These are phyloP conservation scores for Glaucopsyche alexis DNA, from an alignment of 2,888 invertebrate species.

Conservation along the genomic window DNA sequence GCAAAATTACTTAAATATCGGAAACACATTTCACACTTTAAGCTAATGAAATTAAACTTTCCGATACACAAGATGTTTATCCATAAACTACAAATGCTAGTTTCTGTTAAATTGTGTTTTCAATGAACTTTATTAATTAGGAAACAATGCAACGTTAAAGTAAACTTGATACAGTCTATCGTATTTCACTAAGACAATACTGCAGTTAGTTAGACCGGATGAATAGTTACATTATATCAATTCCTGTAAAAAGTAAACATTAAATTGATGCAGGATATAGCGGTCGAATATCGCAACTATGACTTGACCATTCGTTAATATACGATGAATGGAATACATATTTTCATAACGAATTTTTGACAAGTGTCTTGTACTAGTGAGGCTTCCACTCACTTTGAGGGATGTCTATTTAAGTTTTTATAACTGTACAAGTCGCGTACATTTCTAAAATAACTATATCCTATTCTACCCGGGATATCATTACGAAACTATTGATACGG, in stretches of 20 bases:
- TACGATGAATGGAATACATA: not conserved
- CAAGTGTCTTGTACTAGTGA: not conserved
- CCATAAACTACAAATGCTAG: conserved; percentile 4
- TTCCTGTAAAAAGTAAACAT: conserved; percentile 71
- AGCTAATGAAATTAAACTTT: not conserved
- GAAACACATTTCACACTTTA: not conserved
- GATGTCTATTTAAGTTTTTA: too few species aligned
- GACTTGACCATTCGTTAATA: conserved; percentile 55
- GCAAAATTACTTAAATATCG: not conserved
- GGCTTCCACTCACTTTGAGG: too few species aligned
- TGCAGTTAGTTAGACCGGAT: conserved; percentile 35
- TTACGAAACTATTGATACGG: too few species aligned
- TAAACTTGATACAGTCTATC: conserved; percentile 7
- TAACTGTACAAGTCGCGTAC: too few species aligned
- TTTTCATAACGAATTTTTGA: not conserved
- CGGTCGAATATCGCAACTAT: conserved; percentile 72
- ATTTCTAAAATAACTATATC: too few species aligned
- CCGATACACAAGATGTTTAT: not conserved
- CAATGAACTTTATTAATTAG: conserved; percentile 7
- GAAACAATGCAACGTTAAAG: conserved; percentile 15
- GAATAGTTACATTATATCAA: conserved; percentile 44
- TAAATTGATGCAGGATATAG: conserved; percentile 73
- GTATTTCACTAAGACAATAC: conserved; percentile 19
- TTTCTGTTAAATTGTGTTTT: conserved; percentile 16
- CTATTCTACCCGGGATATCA: too few species aligned